Conservation (phyloP, 1,140 invertebrate genomes). For the Pseudomyrmex gracilis region DNA sequence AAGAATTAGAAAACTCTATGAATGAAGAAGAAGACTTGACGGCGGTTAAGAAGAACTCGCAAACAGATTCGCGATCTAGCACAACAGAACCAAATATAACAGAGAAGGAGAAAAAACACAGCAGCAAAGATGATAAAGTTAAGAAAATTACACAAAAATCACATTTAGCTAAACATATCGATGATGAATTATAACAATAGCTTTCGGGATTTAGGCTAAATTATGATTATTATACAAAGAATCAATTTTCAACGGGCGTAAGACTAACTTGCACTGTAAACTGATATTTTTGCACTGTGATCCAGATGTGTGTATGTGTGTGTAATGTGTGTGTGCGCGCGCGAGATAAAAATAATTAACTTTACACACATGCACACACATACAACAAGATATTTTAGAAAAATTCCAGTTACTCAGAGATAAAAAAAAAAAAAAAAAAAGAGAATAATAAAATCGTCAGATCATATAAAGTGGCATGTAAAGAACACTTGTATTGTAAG, state of each 20-base stretch:
- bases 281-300: conserved; percentile 71
- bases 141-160: conserved; percentile 56
- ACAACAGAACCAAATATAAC: conserved; percentile 33
- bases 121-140: conserved; percentile 52
- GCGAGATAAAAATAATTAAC: conserved; percentile 14
- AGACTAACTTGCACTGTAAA: conserved; percentile 54
- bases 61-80: conserved; percentile 27
- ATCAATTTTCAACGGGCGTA: conserved; percentile 40
- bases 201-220: conserved; percentile 54
- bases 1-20: conserved; percentile 63
- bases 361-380: conserved; percentile 57
- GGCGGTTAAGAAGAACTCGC: conserved; percentile 52
- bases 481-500: conserved; percentile 1
- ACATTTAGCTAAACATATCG: conserved; percentile 70
- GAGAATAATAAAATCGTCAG: conserved; percentile 9
- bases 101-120: conserved; percentile 54
- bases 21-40: conserved; percentile 43
- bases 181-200: conserved; percentile 76
- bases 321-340: too few species aligned
- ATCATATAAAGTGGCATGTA: not conserved
- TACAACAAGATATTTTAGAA: conserved; percentile 43
- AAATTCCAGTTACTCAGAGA: conserved; percentile 41
- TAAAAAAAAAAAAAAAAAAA: conserved; percentile 27
- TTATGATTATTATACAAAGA: conserved; percentile 55
- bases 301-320: conserved; percentile 31